Evolutionary conservation across 1,140 invertebrate genomes (phyloP).

Genomic region (Drosophila pallidifrons): DNA sequence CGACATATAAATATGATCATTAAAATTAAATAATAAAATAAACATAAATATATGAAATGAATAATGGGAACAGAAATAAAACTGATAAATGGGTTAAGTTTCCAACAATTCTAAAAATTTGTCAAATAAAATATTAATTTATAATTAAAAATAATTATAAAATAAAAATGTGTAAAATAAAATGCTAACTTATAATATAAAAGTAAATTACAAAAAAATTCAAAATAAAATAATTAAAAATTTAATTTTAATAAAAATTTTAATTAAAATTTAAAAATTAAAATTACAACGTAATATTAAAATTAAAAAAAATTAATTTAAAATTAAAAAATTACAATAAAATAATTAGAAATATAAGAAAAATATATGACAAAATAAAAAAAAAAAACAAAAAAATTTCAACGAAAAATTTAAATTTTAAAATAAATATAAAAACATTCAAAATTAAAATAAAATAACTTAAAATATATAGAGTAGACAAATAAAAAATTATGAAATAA

Average conservation of each 20-base stretch:
- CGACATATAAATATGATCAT: neutral
- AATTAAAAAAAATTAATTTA: neutral
- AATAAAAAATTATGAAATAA: neutral
- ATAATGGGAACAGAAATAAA: neutral
- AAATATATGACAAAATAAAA: neutral
- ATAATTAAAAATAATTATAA: no score
- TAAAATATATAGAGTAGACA: neutral
- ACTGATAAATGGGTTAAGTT: no score
- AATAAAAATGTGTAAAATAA: neutral
- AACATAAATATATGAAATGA: constrained; percentile 1
- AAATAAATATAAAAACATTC: neutral
- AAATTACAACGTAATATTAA: neutral
- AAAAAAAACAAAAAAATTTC: neutral
- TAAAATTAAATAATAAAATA: constrained; percentile 6
- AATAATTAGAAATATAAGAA: neutral
- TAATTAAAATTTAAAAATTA: neutral
- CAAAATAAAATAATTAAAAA: constrained; percentile 7
- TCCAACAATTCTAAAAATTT: no score
- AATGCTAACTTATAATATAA: neutral
- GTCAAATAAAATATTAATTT: neutral
- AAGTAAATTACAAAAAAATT: constrained; percentile 2
- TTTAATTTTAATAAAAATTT: no score
- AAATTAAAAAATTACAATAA: constrained; percentile 4
- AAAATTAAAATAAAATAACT: neutral
- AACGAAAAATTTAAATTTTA: neutral